A percentile compares a stretch with the other conserved stretches of the same genome.
Evolutionary conservation across 2,797 vertebrate genomes (phyloP).

Genomic region (Platalea minor): DNA sequence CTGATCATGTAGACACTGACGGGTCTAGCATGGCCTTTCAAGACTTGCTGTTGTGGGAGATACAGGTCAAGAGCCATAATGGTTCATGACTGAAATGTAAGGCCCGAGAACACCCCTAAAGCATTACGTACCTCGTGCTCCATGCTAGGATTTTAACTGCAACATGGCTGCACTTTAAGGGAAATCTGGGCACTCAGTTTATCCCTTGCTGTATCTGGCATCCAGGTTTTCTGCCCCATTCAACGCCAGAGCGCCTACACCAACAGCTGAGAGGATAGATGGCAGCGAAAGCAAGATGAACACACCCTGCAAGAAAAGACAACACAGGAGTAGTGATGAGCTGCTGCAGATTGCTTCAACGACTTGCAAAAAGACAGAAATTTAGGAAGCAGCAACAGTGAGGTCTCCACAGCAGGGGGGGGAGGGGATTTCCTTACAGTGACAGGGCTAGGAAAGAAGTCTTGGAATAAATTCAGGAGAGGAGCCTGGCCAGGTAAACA

Average conservation of each 20-base stretch:
- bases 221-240: neutral
- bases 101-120: neutral
- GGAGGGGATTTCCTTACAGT: neutral
- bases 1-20: rapidly evolving
- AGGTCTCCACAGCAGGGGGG: neutral
- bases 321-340: neutral
- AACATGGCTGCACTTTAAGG: neutral
- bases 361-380: neutral
- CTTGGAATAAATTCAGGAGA: neutral
- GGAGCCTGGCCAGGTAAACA: neutral
- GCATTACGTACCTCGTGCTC: neutral
- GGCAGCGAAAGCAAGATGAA: neutral
- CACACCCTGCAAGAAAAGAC: neutral
- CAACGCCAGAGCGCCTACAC: neutral
- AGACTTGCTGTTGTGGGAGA: neutral
- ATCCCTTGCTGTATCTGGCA: neutral
- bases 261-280: neutral
- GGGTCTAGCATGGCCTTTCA: neutral
- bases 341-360: neutral
- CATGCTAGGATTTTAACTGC: neutral
- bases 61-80: neutral
- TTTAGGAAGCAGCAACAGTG: neutral
- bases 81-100: neutral
- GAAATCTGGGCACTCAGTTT: neutral
- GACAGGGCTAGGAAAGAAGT: neutral